phyloP scores from a whole-genome alignment of 2,888 invertebrate species.

The Mythimna impura region DNA sequence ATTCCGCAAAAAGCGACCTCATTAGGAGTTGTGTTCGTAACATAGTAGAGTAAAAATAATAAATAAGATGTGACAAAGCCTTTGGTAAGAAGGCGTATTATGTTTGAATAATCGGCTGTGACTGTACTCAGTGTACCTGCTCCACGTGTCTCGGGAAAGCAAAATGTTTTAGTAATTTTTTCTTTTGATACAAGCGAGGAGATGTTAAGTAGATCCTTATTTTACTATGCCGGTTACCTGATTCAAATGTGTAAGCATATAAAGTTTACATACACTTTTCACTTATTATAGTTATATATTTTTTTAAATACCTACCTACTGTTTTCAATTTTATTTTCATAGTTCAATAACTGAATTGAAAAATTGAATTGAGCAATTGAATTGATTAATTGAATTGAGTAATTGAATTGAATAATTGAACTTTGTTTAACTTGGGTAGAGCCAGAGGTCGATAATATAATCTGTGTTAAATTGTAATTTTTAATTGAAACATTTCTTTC shows the following conservation, averaged over 20 bases:
- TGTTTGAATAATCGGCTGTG: conserved; percentile 44
- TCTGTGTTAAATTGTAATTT: too few species aligned
- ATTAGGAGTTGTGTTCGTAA: conserved; percentile 44
- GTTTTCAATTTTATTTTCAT: too few species aligned
- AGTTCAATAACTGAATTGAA: too few species aligned
- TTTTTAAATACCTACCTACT: too few species aligned
- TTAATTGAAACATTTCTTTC: too few species aligned
- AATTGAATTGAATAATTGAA: too few species aligned
- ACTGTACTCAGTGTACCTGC: conserved; percentile 18
- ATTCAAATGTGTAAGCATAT: neutral
- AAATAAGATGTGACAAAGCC: conserved; percentile 54
- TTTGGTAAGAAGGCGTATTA: conserved; percentile 38
- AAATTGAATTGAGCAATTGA: too few species aligned
- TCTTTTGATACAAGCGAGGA: conserved; percentile 1
- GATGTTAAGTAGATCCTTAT: neutral
- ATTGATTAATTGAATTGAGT: too few species aligned
- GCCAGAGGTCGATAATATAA: too few species aligned
- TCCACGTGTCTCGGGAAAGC: conserved; percentile 27
- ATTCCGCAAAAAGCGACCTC: conserved; percentile 38
- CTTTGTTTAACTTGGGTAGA: too few species aligned
- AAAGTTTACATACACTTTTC: neutral
- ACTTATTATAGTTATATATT: neutral
- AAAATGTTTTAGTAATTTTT: conserved; percentile 46
- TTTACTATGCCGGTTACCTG: conserved; percentile 10
- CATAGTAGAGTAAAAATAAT: conserved; percentile 43